Percentiles rank a stretch among this genome's conserved stretches.
phyloP scores from a whole-genome alignment of 2,797 vertebrate species.

The Enteromius viviparus region DNA sequence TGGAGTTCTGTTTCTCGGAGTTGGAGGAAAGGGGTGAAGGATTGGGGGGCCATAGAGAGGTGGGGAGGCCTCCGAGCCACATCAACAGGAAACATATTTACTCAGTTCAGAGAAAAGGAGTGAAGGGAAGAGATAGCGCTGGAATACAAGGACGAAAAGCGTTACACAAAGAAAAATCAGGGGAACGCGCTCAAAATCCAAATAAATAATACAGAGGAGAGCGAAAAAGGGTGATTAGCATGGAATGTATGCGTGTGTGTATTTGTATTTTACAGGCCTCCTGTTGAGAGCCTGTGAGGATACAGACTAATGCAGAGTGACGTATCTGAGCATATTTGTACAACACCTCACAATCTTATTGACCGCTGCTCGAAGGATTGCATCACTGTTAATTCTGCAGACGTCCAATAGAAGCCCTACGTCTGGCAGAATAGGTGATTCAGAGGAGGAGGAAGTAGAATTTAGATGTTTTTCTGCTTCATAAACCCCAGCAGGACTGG shows the following conservation, averaged over 20 bases:
- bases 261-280: not conserved
- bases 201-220: constrained; percentile 15
- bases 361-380: not conserved
- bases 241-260: not conserved
- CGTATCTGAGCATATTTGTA: not conserved
- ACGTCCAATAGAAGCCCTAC: not conserved
- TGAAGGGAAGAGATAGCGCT: constrained; percentile 12
- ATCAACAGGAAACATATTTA: constrained; percentile 56
- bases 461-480: constrained; percentile 27
- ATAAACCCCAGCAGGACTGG: constrained; percentile 15
- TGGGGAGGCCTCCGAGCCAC: constrained; percentile 35
- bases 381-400: not conserved
- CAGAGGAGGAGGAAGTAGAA: constrained; percentile 19
- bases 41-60: constrained; percentile 6
- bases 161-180: constrained; percentile 7
- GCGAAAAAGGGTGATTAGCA: constrained; percentile 3
- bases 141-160: not conserved
- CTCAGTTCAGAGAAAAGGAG: constrained; percentile 19
- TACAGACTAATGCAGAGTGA: not conserved
- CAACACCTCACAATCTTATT: not conserved
- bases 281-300: not conserved
- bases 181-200: constrained; percentile 1
- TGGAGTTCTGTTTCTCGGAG: constrained; percentile 38
- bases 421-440: constrained; percentile 19
- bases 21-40: constrained; percentile 10